These are phyloP conservation scores for Halictus rubicundus DNA, from an alignment of 1,140 invertebrate species.

Conservation along the genomic window DNA sequence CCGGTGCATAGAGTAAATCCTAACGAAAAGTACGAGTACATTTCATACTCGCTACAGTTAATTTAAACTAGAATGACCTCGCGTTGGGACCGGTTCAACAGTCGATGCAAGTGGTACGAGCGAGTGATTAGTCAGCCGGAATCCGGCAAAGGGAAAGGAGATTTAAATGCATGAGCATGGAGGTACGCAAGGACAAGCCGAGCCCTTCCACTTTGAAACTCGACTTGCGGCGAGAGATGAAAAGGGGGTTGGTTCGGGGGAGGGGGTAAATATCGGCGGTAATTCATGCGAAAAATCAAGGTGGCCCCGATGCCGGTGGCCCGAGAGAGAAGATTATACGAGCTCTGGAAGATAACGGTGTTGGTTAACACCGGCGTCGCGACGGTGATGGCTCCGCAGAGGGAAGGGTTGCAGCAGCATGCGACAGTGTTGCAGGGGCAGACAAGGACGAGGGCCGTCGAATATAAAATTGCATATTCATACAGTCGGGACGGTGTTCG, in stretches of 20 bases:
- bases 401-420: background rate
- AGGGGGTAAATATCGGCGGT: background rate
- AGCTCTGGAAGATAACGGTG: background rate
- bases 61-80: background rate
- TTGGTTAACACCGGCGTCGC: conserved; percentile 4
- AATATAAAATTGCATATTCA: conserved; percentile 50
- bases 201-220: conserved; percentile 19
- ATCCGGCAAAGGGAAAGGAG: background rate
- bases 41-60: background rate
- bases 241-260: too few species aligned
- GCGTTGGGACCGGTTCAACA: too few species aligned
- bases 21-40: too few species aligned
- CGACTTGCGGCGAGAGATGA: background rate
- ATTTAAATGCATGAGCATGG: background rate
- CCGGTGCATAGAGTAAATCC: too few species aligned
- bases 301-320: background rate
- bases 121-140: background rate
- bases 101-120: background rate
- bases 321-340: conserved; percentile 21
- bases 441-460: background rate
- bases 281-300: conserved; percentile 28
- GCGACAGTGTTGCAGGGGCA: background rate
- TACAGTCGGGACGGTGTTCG: conserved; percentile 1
- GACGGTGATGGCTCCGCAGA: background rate
- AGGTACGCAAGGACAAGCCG: background rate